These are phyloP conservation scores for Eidolon dupreanum DNA, from an alignment of 2,797 vertebrate species.

Conservation along the genomic window DNA sequence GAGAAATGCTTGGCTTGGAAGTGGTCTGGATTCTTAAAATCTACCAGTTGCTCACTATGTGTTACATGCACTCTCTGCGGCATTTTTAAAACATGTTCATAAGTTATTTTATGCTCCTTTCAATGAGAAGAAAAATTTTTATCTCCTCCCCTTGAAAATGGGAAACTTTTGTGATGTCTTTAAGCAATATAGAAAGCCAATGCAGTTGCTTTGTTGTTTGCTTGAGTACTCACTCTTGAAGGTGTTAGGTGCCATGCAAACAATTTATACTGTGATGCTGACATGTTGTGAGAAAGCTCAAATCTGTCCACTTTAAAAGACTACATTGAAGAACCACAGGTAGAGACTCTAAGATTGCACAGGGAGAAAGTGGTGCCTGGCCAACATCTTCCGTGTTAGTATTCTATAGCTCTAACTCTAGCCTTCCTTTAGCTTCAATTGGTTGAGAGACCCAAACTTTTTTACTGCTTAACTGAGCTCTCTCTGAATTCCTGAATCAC, in stretches of 20 bases:
- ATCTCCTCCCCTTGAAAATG: not conserved
- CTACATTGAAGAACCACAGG: not conserved
- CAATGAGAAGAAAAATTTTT: not conserved
- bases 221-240: not conserved
- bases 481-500: slow-evolving; percentile 3
- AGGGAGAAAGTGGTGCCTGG: not conserved
- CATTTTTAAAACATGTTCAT: not conserved
- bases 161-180: not conserved
- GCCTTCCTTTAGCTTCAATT: rapidly evolving
- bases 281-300: not conserved
- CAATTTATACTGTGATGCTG: not conserved
- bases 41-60: not conserved
- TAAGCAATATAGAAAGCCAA: not conserved
- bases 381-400: not conserved
- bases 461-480: not conserved
- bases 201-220: not conserved
- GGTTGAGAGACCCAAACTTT: not conserved
- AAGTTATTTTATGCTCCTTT: not conserved
- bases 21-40: not conserved
- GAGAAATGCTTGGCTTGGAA: not conserved
- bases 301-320: not conserved
- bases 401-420: not conserved
- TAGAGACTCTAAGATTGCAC: not conserved
- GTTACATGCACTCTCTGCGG: not conserved
- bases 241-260: not conserved